phyloP scores from a whole-genome alignment of 2,113 vertebrate species.

The Motacilla tschutschensis region DNA sequence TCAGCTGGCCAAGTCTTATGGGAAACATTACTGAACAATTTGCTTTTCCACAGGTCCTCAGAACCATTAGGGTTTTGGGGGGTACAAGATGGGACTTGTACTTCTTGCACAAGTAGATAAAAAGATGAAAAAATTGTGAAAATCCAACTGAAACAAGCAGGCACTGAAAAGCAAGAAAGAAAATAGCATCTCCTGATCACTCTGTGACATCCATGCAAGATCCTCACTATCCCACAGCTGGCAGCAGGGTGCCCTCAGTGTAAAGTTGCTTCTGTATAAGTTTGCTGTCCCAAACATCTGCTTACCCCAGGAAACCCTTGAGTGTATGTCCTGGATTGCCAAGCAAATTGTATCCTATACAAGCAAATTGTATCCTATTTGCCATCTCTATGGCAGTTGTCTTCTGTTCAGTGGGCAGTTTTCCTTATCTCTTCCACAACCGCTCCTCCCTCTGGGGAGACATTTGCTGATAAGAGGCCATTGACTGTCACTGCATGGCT shows the following conservation, averaged over 20 bases:
- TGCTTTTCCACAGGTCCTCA: background rate
- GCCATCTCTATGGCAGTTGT: too few species aligned
- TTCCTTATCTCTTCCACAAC: too few species aligned
- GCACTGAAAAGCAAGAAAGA: background rate
- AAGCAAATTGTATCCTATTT: too few species aligned
- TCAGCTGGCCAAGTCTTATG: background rate
- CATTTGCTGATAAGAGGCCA: too few species aligned
- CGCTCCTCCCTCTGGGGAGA: too few species aligned
- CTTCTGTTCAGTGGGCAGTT: too few species aligned
- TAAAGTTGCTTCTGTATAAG: background rate
- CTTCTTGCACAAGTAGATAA: background rate
- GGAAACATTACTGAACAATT: background rate
- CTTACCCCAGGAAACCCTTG: background rate
- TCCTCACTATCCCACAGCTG: background rate
- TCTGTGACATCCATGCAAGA: background rate
- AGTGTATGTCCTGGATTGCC: background rate
- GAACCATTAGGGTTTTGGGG: rapidly evolving
- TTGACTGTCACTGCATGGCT: too few species aligned
- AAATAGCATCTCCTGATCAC: background rate
- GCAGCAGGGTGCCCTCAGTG: background rate
- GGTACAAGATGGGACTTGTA: background rate
- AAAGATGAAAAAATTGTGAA: background rate
- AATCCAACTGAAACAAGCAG: background rate
- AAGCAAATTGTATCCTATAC: too few species aligned
- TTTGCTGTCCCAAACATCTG: background rate